Conservation (phyloP, 2,113 vertebrate genomes). For the Cyprinodon brontotheroides region DNA sequence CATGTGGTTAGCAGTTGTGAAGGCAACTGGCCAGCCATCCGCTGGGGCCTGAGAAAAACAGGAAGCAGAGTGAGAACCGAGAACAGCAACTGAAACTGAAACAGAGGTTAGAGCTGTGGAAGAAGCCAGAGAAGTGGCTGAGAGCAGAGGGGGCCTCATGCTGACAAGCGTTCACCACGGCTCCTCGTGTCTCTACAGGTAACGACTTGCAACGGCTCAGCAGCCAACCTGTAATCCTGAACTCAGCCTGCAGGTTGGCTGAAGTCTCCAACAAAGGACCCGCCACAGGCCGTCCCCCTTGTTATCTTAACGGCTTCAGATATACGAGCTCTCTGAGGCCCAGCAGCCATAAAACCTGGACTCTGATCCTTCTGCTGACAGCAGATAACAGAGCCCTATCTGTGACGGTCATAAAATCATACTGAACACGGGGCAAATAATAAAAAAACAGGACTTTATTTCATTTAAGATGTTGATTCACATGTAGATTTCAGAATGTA, state of each 20-base stretch:
- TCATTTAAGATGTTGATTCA: slow-evolving; percentile 56
- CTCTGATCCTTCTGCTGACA: slow-evolving; percentile 33
- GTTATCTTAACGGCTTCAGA: slow-evolving; percentile 18
- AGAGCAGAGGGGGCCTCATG: neutral
- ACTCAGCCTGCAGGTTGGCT: neutral
- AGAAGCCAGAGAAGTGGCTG: slow-evolving; percentile 1
- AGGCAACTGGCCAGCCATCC: slow-evolving; percentile 16
- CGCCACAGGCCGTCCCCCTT: neutral
- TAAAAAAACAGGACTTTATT: slow-evolving; percentile 55
- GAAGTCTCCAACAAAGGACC: neutral
- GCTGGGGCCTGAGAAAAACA: slow-evolving; percentile 45
- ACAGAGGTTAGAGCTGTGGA: slow-evolving; percentile 37
- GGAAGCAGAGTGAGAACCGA: slow-evolving; percentile 61
- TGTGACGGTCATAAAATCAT: neutral
- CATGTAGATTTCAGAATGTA: slow-evolving; percentile 30
- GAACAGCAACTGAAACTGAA: slow-evolving; percentile 68
- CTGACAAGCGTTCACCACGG: neutral
- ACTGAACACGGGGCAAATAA: slow-evolving; percentile 27
- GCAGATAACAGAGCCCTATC: slow-evolving; percentile 13
- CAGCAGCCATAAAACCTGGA: slow-evolving; percentile 20
- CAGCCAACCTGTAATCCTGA: slow-evolving; percentile 3
- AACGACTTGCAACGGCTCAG: slow-evolving; percentile 11
- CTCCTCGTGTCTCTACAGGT: neutral
- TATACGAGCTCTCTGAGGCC: neutral
- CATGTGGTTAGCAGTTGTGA: slow-evolving; percentile 35